These are phyloP conservation scores for Synchiropus splendidus DNA, from an alignment of 2,113 vertebrate species.

Conservation along the genomic window DNA sequence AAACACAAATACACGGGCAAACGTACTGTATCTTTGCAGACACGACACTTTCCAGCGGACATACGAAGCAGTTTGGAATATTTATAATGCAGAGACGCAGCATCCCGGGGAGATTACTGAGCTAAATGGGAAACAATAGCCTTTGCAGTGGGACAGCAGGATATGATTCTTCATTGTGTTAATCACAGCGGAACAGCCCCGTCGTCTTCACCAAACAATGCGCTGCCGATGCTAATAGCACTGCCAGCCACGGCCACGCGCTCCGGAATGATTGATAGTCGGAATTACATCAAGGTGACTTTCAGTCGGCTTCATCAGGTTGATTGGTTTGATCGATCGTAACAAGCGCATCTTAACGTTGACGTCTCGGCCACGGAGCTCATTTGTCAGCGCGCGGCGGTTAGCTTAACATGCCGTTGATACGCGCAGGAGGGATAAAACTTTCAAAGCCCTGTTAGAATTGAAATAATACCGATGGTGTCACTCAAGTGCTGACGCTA, in stretches of 20 bases:
- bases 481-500: too few relatives aligned
- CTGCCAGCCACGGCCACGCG: slow-evolving; percentile 63
- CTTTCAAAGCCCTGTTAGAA: too few relatives aligned
- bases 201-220: slow-evolving; percentile 61
- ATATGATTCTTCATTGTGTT: slow-evolving; percentile 58
- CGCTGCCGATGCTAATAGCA: slow-evolving; percentile 64
- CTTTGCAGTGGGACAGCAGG: slow-evolving; percentile 43
- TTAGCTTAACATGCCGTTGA: too few relatives aligned
- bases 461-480: too few relatives aligned
- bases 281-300: slow-evolving; percentile 74
- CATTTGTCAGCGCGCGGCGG: slow-evolving; percentile 48
- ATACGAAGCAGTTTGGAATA: slow-evolving; percentile 45
- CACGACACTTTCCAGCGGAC: slow-evolving; percentile 29
- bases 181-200: slow-evolving; percentile 56
- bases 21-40: slow-evolving; percentile 17
- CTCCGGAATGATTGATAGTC: slow-evolving; percentile 63
- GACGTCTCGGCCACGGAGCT: slow-evolving; percentile 32
- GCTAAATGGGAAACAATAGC: slow-evolving; percentile 53
- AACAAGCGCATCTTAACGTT: slow-evolving; percentile 49
- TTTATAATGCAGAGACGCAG: slow-evolving; percentile 37
- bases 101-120: slow-evolving; percentile 48
- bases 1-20: slow-evolving; percentile 31
- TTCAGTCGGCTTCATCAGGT: slow-evolving; percentile 62
- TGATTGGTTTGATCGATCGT: slow-evolving; percentile 69
- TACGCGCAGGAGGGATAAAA: too few relatives aligned